Percentiles rank a stretch among this genome's conserved stretches.
Conservation (phyloP, 2,888 invertebrate species). For the Neuroscelio doddi region DNA sequence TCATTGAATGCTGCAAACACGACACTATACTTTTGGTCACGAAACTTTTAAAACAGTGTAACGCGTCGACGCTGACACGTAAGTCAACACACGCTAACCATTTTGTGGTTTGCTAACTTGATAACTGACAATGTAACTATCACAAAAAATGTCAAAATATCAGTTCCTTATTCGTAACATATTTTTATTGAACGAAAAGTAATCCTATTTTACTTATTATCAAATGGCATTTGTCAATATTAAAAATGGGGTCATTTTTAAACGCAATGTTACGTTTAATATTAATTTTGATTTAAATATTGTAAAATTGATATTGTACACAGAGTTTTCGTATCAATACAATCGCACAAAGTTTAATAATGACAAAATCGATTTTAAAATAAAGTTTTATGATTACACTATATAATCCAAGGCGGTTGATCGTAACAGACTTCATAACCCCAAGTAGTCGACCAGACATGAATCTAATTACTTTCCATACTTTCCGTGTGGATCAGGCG, state of each 20-base stretch:
- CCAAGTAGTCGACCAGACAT: constrained; percentile 47
- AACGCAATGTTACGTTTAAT: too few species aligned
- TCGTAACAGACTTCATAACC: constrained; percentile 39
- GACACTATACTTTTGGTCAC: constrained; percentile 62
- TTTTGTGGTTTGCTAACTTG: constrained; percentile 49
- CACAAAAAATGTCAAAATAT: constrained; percentile 25
- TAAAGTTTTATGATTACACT: constrained; percentile 16
- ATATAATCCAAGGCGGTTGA: constrained; percentile 29
- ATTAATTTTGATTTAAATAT: neutral
- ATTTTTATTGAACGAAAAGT: too few species aligned
- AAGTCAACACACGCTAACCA: constrained; percentile 53
- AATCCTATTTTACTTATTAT: neutral
- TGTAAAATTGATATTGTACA: too few species aligned
- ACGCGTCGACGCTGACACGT: constrained; percentile 53
- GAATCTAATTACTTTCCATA: constrained; percentile 68
- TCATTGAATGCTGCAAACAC: too few species aligned
- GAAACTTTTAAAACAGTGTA: constrained; percentile 49
- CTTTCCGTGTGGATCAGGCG: constrained; percentile 61
- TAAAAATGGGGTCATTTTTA: too few species aligned
- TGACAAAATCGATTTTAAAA: neutral
- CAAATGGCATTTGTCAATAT: neutral
- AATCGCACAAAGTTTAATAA: neutral
- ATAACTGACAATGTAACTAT: constrained; percentile 42
- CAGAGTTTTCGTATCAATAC: too few species aligned
- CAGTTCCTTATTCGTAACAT: too few species aligned